Evolutionary conservation across 2,113 vertebrate species (phyloP), one percentile per base, ranked within the genome.

Genomic region (Numenius arquata): DNA sequence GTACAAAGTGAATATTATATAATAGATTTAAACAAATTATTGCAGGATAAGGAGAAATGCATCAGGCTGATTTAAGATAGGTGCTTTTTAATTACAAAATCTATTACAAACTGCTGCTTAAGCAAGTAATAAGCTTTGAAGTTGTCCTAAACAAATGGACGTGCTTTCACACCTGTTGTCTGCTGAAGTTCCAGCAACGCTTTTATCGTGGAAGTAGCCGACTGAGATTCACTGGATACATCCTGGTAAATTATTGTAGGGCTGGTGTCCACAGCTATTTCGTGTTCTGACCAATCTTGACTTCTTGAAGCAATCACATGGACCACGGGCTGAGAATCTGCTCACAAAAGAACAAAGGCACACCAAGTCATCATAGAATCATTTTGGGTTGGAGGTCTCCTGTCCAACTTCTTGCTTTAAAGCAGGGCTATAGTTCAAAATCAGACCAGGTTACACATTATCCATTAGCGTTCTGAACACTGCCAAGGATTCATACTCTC

Each of bases 191-290:
- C 99, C 96, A 99, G 97, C 50, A 99, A 97, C 26, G 99, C 99
- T 98, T 99, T 99, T 95, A 99, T 99, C 16, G 99, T 99, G 87
- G 99, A 99, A 26, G 99, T 98, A 43, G 99, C 99, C 3, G 99
- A 99, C 96, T 99, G 99, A 89, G 99, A 98, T 97, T 99, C 99
- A 95, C 96, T 98, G 32, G 98, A 98, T 82, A 99, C 98, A 26
- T 99, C 99, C 96, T 99, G 99, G 97, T 99, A 99, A 97, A 99
- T 99, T 63, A 99, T 99, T 10, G 99, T 99, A 29, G 99, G 99
- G 82, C 98, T 98, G 59, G 99, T 98, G 91, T 99, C 99, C 97
- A 99, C 98, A 9, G 99, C 97, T 62, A 99, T 99, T 97, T 99
- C 99, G 93, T 99, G 99, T 82, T 99, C 99, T 12, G 98, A 98